phyloP scores from a whole-genome alignment of 92 coral and sea anemone species.

The Montipora capitata region DNA sequence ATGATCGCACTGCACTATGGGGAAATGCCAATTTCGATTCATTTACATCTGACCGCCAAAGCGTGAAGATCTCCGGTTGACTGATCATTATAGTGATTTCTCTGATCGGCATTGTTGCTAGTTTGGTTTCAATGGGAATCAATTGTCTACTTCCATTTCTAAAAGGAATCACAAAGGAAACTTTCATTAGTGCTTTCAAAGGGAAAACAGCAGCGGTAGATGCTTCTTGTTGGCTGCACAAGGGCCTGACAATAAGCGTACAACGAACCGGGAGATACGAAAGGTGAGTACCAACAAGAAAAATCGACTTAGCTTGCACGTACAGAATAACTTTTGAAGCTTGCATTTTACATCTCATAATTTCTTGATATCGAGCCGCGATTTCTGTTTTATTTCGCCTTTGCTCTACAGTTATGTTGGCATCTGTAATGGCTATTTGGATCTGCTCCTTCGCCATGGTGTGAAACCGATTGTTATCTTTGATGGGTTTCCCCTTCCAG shows the following conservation, averaged over 20 bases:
- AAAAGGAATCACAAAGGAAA: slow-evolving; percentile 26
- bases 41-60: no score
- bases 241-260: slow-evolving; percentile 11
- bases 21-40: no score
- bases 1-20: no score
- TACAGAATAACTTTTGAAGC: background rate
- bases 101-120: no score
- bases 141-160: slow-evolving; percentile 58
- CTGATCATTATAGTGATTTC: no score
- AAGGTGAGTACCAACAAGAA: background rate
- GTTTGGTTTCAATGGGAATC: slow-evolving; percentile 47
- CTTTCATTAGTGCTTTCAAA: slow-evolving; percentile 13
- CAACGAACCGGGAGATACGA: slow-evolving; percentile 2
- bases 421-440: slow-evolving; percentile 7
- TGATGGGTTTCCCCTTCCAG: slow-evolving; percentile 2
- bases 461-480: slow-evolving; percentile 4
- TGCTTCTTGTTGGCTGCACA: background rate
- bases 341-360: background rate
- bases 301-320: background rate
- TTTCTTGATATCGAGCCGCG: background rate
- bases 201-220: slow-evolving; percentile 58
- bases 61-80: no score
- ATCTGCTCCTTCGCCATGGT: slow-evolving; percentile 2
- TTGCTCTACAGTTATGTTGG: slow-evolving; percentile 2
- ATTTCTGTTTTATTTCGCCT: background rate